A percentile compares a stretch with the other conserved stretches of the same genome.
Conservation (phyloP, 2,113 vertebrate genomes). For the Gavialis gangeticus region DNA sequence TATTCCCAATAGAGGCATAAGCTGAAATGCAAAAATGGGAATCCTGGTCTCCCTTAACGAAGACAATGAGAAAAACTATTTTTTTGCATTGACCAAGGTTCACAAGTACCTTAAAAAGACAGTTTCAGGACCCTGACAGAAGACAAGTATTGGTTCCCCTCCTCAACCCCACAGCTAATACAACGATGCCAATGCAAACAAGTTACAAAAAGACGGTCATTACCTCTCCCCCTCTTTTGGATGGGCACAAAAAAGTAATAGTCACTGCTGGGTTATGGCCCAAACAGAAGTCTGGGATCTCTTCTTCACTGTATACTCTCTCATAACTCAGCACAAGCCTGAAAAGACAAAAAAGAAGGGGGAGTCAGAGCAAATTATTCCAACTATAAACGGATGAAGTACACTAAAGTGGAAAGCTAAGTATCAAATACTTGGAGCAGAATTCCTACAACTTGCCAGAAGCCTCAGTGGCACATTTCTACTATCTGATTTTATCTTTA, state of each 20-base stretch:
- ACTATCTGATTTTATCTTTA: not conserved
- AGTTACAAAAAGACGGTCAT: not conserved
- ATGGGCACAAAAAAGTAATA: slow-evolving; percentile 92
- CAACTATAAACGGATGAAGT: not conserved
- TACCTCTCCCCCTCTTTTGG: slow-evolving; percentile 85
- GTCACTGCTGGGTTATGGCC: slow-evolving; percentile 89
- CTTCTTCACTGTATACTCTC: not conserved
- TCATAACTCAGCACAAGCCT: slow-evolving; percentile 89
- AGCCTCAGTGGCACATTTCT: not conserved
- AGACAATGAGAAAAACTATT: not conserved
- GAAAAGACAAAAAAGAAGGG: not conserved
- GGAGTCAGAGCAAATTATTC: no score
- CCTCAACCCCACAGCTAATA: not conserved
- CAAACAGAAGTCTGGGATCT: slow-evolving; percentile 81
- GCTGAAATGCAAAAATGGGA: not conserved
- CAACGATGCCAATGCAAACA: not conserved
- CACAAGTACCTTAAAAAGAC: no score
- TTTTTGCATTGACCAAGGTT: no score
- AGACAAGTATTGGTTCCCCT: not conserved
- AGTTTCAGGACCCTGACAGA: not conserved
- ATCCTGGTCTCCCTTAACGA: not conserved
- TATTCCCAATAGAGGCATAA: not conserved
- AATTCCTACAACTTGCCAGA: not conserved
- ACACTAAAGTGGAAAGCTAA: not conserved
- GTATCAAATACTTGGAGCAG: not conserved